Evolutionary conservation across 2,113 vertebrate species (phyloP), one percentile per base, ranked within the genome.

Genomic region (Clarias macrocephalus): DNA sequence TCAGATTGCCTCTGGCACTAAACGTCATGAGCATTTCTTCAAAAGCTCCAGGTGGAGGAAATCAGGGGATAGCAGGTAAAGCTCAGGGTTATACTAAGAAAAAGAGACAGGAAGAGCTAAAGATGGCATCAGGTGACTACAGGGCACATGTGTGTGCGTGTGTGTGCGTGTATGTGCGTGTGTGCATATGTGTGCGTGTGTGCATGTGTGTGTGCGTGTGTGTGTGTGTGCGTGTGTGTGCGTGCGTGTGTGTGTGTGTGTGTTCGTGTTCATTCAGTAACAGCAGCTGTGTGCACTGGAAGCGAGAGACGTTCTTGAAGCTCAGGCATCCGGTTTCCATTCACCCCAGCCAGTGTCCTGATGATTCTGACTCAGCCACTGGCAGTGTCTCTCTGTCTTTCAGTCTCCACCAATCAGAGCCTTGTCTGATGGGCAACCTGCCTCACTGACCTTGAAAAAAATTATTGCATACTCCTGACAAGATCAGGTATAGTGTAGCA

Each of bases 241-340:
- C 83, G 15, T 33, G 28, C 16, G 54, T 80, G 57, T 88, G 87
- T 84, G 65, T 88, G 73, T 87, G 85, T 87, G 66, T 65, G 42
- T 48, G 68, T 79, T 37, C 66, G 48, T 25, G 72, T 68, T 82
- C 57, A 79, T 86, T 84, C 75, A 80, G 60, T 56, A 48, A 77
- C 25, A 86, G 82, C 88, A 91, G 90, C 86, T 91, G 90, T 80
- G 85, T 33, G 37, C 59, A 73, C 82, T 59, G 57, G 48, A 70
- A 88, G 88, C 52, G 82, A 72, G 85, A 65, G 54, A 16, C 19
- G 2, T 73, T 87, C 83, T 87, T 72, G 33, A 86, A 85, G 56
- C 65, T 12, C 70, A n/a, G 75, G 73, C 65, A 28, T 89, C 86
- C 73, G 73, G 84, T 89, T 85, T 70, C 42, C 79, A 86, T 85